Conservation (phyloP, 2,113 vertebrate species). For the Anser cygnoides region DNA sequence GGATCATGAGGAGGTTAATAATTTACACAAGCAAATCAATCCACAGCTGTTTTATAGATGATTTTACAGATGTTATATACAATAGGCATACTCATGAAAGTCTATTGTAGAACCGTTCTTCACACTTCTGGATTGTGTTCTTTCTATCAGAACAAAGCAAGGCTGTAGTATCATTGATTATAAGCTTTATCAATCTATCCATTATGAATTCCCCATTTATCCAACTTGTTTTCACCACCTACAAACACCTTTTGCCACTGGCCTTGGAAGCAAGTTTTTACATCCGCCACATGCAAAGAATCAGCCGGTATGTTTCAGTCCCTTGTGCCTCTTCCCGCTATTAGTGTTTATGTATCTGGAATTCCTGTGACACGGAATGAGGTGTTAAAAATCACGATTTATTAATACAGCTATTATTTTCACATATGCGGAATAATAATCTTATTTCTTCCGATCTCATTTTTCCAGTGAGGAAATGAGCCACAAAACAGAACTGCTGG, state of each 20-base stretch:
- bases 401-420: slow-evolving; percentile 6
- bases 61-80: background rate
- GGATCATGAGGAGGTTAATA: background rate
- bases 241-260: background rate
- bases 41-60: background rate
- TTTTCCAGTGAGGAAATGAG: slow-evolving; percentile 11
- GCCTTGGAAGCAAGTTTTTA: slow-evolving; percentile 1
- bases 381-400: background rate
- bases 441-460: background rate
- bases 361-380: background rate
- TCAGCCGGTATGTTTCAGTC: background rate
- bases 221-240: background rate
- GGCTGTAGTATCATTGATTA: background rate
- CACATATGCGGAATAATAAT: background rate
- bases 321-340: background rate
- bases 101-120: background rate
- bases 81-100: background rate
- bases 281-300: background rate
- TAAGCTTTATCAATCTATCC: background rate
- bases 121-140: background rate
- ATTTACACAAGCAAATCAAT: background rate
- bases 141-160: background rate
- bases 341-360: background rate
- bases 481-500: background rate
- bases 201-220: background rate